phyloP scores from a whole-genome alignment of 2,888 invertebrate species.

The Belgica antarctica region DNA sequence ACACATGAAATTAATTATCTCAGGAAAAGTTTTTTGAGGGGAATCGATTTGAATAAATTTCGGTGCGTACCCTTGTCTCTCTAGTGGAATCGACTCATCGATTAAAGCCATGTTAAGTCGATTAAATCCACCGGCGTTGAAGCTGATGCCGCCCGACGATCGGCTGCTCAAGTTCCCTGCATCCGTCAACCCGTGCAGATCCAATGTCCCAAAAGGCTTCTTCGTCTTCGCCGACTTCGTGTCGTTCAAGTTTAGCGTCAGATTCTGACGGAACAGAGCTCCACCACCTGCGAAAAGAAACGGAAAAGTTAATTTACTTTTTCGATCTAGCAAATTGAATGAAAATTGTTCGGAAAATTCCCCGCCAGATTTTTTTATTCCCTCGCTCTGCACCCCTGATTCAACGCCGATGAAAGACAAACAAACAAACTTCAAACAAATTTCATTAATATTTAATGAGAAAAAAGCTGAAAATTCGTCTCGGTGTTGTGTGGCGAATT shows the following conservation, averaged over 20 bases:
- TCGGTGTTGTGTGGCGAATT: not conserved
- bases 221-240: conserved; percentile 52
- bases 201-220: conserved; percentile 52
- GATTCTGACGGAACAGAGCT: conserved; percentile 64
- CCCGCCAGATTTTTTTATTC: not conserved
- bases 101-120: conserved; percentile 71
- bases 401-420: not conserved
- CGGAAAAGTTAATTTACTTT: conserved; percentile 36
- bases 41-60: conserved; percentile 22
- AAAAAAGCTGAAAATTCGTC: not conserved
- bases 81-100: conserved; percentile 76
- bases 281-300: conserved; percentile 54
- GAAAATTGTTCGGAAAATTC: conserved; percentile 26
- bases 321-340: conserved; percentile 32
- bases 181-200: conserved; percentile 52
- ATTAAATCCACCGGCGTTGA: conserved; percentile 63
- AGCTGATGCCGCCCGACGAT: conserved; percentile 62
- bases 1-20: conserved; percentile 42
- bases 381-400: not conserved
- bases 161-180: conserved; percentile 49
- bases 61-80: conserved; percentile 74
- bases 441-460: conserved; percentile 39
- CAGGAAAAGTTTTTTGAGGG: not conserved
- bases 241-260: conserved; percentile 71
- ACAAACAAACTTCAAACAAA: conserved; percentile 38